Evolutionary conservation across 1,140 invertebrate species (phyloP).

Genomic region (Himalopsyche phryganea): DNA sequence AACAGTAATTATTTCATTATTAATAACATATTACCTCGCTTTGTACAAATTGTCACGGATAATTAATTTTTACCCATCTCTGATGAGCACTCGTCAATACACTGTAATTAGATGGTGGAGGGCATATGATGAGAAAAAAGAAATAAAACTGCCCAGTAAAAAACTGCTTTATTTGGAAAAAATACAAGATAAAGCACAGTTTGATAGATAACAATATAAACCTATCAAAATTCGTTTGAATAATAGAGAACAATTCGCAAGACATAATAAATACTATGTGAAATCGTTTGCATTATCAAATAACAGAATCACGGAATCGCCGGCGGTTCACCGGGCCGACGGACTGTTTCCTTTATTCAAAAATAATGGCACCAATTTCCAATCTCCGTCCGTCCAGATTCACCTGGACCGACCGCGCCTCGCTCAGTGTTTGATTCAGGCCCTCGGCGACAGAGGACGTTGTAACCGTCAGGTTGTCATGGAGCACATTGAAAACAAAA

Average conservation of each 20-base stretch:
- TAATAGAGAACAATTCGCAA: slow-evolving; percentile 13
- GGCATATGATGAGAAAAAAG: too few species aligned
- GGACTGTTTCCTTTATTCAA: not conserved
- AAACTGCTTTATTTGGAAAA: slow-evolving; percentile 34
- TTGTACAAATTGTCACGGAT: too few species aligned
- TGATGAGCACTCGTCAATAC: too few species aligned
- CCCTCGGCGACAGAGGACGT: too few species aligned
- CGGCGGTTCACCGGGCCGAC: not conserved
- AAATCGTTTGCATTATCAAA: slow-evolving; percentile 10
- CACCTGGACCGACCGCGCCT: not conserved
- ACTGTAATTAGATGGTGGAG: too few species aligned
- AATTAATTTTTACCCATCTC: too few species aligned
- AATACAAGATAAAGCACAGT: slow-evolving; percentile 34
- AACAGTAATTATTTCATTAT: too few species aligned
- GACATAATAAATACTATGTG: not conserved
- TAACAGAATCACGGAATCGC: slow-evolving; percentile 1
- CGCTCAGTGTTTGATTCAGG: too few species aligned
- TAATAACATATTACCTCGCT: too few species aligned
- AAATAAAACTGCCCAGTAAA: slow-evolving; percentile 23
- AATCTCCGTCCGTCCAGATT: slow-evolving; percentile 14
- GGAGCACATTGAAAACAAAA: too few species aligned
- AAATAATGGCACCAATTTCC: slow-evolving; percentile 23
- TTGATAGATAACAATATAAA: slow-evolving; percentile 25
- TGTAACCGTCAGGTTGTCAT: too few species aligned
- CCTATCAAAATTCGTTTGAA: slow-evolving; percentile 20